Percentiles rank a stretch among this genome's conserved stretches.
Evolutionary conservation across 2,888 invertebrate species (phyloP).

Genomic region (Ichneumoninae sp.): DNA sequence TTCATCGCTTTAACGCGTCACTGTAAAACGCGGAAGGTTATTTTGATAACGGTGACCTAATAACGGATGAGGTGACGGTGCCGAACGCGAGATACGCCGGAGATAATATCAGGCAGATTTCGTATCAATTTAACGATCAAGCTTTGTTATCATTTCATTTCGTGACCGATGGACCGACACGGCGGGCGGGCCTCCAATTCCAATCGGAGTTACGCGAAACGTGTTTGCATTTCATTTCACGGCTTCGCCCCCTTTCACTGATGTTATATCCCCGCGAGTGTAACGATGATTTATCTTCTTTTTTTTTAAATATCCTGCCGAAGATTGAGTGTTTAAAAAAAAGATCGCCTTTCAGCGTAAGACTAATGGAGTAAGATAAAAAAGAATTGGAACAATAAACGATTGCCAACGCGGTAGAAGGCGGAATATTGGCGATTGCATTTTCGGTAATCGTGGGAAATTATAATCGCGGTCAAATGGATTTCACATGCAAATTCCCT

Average conservation of each 20-base stretch:
- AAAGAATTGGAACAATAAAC: not conserved
- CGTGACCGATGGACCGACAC: conserved; percentile 38
- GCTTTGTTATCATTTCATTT: conserved; percentile 61
- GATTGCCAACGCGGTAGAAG: not conserved
- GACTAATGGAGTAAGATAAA: not conserved
- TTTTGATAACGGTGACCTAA: conserved; percentile 17
- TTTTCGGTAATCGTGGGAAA: too few relatives aligned
- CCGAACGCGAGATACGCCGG: not conserved
- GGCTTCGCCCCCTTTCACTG: not conserved
- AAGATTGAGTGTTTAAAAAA: not conserved
- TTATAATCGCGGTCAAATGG: too few relatives aligned
- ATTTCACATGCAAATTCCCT: too few relatives aligned
- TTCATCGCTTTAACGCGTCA: conserved; percentile 21
- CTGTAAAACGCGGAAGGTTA: conserved; percentile 6
- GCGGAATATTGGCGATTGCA: not conserved
- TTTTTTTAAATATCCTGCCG: not conserved
- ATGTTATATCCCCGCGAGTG: not conserved
- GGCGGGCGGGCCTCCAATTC: conserved; percentile 25
- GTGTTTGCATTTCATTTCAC: conserved; percentile 59
- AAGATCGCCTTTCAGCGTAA: not conserved
- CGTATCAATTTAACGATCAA: conserved; percentile 45
- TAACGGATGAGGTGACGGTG: not conserved
- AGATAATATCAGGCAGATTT: conserved; percentile 21
- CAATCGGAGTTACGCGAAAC: conserved; percentile 24
- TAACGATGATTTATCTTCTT: not conserved